Evolutionary conservation across 2,888 invertebrate species (phyloP), one percentile per base, ranked within the genome.

Genomic region (Philereme transversata): DNA sequence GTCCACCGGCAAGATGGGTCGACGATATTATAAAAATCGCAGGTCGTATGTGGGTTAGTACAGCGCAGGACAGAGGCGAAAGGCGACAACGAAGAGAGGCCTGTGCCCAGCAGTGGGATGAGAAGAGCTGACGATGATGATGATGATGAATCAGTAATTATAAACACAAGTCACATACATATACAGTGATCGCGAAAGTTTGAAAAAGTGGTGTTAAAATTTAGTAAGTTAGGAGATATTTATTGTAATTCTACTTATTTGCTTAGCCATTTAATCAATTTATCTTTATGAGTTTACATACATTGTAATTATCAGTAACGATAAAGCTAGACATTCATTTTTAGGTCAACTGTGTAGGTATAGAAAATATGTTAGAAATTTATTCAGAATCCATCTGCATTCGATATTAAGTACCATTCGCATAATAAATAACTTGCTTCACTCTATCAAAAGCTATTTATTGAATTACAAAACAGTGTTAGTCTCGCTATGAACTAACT

Each of bases 391-490:
- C 67, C 66, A 64, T 66, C 64, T 64, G 62, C 58, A 64, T 60
- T 66, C 62, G 66, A 60, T 62, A 64, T 59, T 22, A 60, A 52
- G 55, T 64, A 60, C 62, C 36, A 40, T 65, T 62, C 60, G 61
- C 64, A 67, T 72, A 70, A 71, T 74, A 74, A 79, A 77, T 69
- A 60, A 65, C 71, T 76, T 76, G 73, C 70, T 71, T 72, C 71
- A 75, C 66, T 69, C 52, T 55, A 70, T 70, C 73, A 70, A 72
- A 67, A 74, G 65, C 70, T 72, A 77, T 79, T 79, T 74, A 76
- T 76, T 70, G 67, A 67, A 69, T 81, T 82, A 71, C 82, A 78
- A 82, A 80, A 80, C 71, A 64, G 60, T 56, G 59, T 69, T 73
- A 67, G 71, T 61, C 65, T 64, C 61, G 71, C 64, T 66, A 68